Evolutionary conservation across 1,140 invertebrate species (phyloP), one percentile per base, ranked within the genome.

Genomic region (Notospermus geniculatus): DNA sequence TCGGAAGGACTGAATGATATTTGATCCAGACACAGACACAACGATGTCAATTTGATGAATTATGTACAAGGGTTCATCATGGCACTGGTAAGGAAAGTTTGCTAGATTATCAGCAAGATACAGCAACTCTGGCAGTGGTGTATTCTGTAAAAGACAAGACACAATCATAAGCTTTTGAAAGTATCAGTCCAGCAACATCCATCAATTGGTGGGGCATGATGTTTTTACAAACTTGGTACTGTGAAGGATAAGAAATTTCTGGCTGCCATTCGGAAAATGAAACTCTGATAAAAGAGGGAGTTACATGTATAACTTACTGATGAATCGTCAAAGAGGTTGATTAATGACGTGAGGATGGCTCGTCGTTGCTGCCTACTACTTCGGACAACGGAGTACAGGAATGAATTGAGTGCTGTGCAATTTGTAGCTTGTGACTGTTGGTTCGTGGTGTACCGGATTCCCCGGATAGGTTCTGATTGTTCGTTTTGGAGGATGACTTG

Each of bases 91-190:
- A 62, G 95, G 91, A 83, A 98, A 98, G 80, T 96, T 97, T 57
- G 96, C 95, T 73, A 99, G 85, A 86, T 99, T 99, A 83, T 99
- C 97, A 19, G 95, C 93, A 70, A 98, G 86, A 80, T 95, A 99
- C 67, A 99, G 83, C 88, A 98, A 91, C 83, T 97, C 93, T 60
- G 89, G 88, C 69, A 98, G 82, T 68, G 89, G 90, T 5, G 91
- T 91, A 83, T 91, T 94, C 87, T 94, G 85, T n/a, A 39, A 87
- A 86, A 75, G n/a, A n/a, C n/a, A n/a, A n/a, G n/a, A n/a, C n/a
- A n/a, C n/a, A n/a, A n/a, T 23, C 15, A 56, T 36, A 54, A 27
- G 57, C 29, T n/a, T 36, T n/a, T 41, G 9, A 53, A n/a, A n/a
- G n/a, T n/a, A n/a, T n/a, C n/a, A n/a, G n/a, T n/a, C n/a, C n/a